Conservation (phyloP, 2,797 vertebrate species). For the Rhinophrynus dorsalis region DNA sequence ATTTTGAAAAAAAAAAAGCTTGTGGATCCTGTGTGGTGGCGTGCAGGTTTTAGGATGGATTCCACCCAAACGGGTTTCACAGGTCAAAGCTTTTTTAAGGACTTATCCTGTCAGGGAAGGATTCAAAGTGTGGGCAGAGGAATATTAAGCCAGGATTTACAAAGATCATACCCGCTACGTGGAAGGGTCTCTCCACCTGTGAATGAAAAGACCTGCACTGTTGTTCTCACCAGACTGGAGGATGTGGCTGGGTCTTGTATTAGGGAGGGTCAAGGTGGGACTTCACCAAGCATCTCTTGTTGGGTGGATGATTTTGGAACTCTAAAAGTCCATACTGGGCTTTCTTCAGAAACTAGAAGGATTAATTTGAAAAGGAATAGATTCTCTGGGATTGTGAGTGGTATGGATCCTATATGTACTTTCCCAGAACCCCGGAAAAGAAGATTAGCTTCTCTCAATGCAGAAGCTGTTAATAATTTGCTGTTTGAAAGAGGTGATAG, state of each 20-base stretch:
- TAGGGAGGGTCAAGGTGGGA: conserved; percentile 58
- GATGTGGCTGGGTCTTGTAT: conserved; percentile 70
- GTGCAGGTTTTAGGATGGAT: conserved; percentile 65
- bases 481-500: conserved; percentile 81
- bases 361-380: conserved; percentile 63
- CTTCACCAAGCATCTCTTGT: conserved; percentile 55
- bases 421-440: conserved; percentile 81
- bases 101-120: conserved; percentile 50
- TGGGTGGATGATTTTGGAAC: conserved; percentile 61
- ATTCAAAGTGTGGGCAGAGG: conserved; percentile 49
- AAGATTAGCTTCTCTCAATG: conserved; percentile 91
- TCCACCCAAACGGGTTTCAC: conserved; percentile 50
- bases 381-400: conserved; percentile 52
- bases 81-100: conserved; percentile 57
- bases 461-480: conserved; percentile 93
- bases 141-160: conserved; percentile 56
- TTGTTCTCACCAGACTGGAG: conserved; percentile 89
- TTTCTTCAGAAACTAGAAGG: conserved; percentile 52
- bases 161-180: conserved; percentile 84
- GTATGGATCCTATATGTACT: conserved; percentile 36
- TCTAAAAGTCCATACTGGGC: conserved; percentile 56
- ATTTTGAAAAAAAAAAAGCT: conserved; percentile 8
- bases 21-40: conserved; percentile 44
- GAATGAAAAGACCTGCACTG: conserved; percentile 85
- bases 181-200: conserved; percentile 70